Conservation (phyloP, 1,140 invertebrate species). For the Calephelis virginiensis region DNA sequence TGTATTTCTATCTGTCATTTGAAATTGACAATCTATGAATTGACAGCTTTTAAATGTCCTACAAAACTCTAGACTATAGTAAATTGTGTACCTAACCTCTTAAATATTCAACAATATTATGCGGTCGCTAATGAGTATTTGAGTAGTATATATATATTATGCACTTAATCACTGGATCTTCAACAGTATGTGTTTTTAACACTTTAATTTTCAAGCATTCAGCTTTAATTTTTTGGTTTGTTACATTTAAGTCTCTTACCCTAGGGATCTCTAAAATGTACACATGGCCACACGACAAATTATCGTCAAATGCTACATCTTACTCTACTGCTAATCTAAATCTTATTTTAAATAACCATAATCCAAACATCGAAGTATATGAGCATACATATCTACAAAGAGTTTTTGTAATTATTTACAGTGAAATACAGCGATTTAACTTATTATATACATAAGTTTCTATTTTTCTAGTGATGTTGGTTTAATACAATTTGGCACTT, state of each 20-base stretch:
- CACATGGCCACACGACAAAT: slow-evolving; percentile 67
- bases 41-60: slow-evolving; percentile 47
- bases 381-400: slow-evolving; percentile 48
- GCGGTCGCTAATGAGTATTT: slow-evolving; percentile 46
- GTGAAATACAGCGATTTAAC: slow-evolving; percentile 39
- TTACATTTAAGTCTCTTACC: slow-evolving; percentile 62
- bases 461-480: slow-evolving; percentile 53
- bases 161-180: slow-evolving; percentile 60
- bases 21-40: slow-evolving; percentile 58
- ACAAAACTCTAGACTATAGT: slow-evolving; percentile 32
- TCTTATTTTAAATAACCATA: slow-evolving; percentile 33
- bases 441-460: slow-evolving; percentile 58
- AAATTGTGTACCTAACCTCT: slow-evolving; percentile 22
- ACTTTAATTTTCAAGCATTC: slow-evolving; percentile 75
- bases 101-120: slow-evolving; percentile 19
- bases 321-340: slow-evolving; percentile 41
- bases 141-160: slow-evolving; percentile 45
- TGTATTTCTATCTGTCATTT: slow-evolving; percentile 31
- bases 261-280: slow-evolving; percentile 54
- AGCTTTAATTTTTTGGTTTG: slow-evolving; percentile 76
- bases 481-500: slow-evolving; percentile 54
- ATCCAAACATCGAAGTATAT: slow-evolving; percentile 38
- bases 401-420: slow-evolving; percentile 43
- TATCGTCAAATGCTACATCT: slow-evolving; percentile 46
- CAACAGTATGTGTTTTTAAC: slow-evolving; percentile 69